Evolutionary conservation across 1,140 invertebrate species (phyloP).

Genomic region (Dinothrombium tinctorium): DNA sequence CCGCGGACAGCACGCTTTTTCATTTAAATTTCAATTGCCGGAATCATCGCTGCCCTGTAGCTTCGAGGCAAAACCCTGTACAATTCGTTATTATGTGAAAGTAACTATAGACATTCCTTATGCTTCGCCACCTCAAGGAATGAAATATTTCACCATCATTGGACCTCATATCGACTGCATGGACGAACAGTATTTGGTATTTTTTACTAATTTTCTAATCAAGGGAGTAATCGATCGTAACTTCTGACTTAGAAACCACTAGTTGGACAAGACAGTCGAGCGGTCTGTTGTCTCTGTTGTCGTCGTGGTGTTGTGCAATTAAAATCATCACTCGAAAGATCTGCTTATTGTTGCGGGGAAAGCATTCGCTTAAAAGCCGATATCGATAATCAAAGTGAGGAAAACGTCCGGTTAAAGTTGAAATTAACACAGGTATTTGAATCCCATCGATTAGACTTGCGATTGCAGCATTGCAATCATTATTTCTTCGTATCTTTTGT

Average conservation of each 20-base stretch:
- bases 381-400: conserved; percentile 50
- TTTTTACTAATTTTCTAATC: background rate
- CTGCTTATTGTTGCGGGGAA: conserved; percentile 56
- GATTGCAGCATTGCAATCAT: too few species aligned
- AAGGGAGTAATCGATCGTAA: background rate
- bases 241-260: conserved; percentile 35
- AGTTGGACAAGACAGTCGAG: conserved; percentile 37
- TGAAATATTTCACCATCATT: conserved; percentile 62
- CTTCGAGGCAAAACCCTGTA: conserved; percentile 51
- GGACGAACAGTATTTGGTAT: conserved; percentile 55
- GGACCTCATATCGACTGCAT: conserved; percentile 63
- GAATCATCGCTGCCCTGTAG: conserved; percentile 52
- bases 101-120: conserved; percentile 57
- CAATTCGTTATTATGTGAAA: conserved; percentile 51
- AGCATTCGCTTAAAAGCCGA: conserved; percentile 45
- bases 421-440: conserved; percentile 40
- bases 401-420: conserved; percentile 40
- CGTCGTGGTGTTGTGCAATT: conserved; percentile 41
- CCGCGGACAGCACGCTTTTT: conserved; percentile 44
- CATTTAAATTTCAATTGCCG: conserved; percentile 49
- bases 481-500: too few species aligned
- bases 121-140: conserved; percentile 53
- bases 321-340: conserved; percentile 40
- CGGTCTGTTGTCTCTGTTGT: conserved; percentile 49
- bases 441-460: too few species aligned